Base-by-base conservation (phyloP, 2,888 invertebrate species). In the Hirtodrosophila duncani region DNA sequence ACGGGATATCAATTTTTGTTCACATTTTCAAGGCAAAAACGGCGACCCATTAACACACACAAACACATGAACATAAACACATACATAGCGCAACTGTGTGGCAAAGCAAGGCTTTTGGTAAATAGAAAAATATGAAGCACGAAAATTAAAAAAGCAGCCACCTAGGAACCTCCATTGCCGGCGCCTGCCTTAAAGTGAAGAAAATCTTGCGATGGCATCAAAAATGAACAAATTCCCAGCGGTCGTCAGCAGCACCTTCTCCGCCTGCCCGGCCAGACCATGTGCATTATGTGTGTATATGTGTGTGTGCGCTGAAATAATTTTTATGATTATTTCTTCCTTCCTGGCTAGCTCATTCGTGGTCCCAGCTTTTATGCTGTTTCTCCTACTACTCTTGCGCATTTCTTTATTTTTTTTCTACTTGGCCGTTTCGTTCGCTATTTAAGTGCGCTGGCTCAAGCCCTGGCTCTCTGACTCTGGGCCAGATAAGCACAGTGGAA, bases 251-350 rank as follows among this genome's bases (percentile, higher is more conserved):
- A n/a, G n/a, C n/a, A n/a, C n/a, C n/a, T n/a, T n/a, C n/a, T n/a
- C n/a, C n/a, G n/a, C n/a, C n/a, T n/a, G n/a, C n/a, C n/a, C n/a
- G n/a, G n/a, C n/a, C n/a, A n/a, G n/a, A n/a, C n/a, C 33, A 41
- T 34, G 23, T 27, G 42, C 55, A 56, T 26, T 24, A 36, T 44
- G 31, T 34, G 46, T 55, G 36, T 30, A 4, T 30, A 44, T 58
- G 49, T 65, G 21, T 44, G 57, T 49, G 44, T 60, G 44, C 49
- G 61, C 55, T 74, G 69, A 72, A 84, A 81, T 83, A 83, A 83
- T 84, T 83, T 84, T 83, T 83, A 83, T 83, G 84, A 82, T 83
- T 83, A 84, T 84, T 84, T 81, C 81, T 83, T 83, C 83, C 83
- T 83, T 84, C 84, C 83, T n/a, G n/a, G 71, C 53, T 46, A 39